A percentile compares a stretch with the other conserved stretches of the same genome.
These are phyloP conservation scores for Corythaixoides concolor DNA, from an alignment of 2,113 vertebrate genomes.

Conservation along the genomic window DNA sequence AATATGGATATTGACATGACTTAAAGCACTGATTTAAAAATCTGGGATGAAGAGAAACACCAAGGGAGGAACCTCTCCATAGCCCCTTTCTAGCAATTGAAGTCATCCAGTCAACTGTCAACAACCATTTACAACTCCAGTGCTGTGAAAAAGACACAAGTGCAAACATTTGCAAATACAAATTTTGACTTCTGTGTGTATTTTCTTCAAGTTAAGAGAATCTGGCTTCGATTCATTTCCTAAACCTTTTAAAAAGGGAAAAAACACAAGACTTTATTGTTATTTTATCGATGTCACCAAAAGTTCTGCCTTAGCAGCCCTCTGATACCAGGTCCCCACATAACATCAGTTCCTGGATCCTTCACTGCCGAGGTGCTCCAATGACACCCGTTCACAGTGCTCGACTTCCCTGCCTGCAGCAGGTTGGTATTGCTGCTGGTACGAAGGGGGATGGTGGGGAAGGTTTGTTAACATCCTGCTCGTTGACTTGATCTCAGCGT, in stretches of 20 bases:
- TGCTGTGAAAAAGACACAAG: background rate
- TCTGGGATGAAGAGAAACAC: background rate
- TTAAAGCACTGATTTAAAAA: background rate
- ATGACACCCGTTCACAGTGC: fast-evolving
- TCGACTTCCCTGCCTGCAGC: fast-evolving
- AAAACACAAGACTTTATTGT: background rate
- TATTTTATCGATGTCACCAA: background rate
- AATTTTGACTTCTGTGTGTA: background rate
- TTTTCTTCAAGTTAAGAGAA: background rate
- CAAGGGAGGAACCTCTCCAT: background rate
- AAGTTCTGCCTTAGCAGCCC: background rate
- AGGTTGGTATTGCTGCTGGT: background rate
- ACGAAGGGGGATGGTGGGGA: background rate
- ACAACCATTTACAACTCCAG: background rate
- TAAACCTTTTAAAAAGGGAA: background rate
- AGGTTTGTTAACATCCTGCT: background rate
- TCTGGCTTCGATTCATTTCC: background rate
- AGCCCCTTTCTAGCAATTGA: background rate
- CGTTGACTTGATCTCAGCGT: fast-evolving
- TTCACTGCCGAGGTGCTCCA: fast-evolving
- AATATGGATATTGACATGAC: background rate
- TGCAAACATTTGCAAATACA: background rate
- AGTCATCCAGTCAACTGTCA: background rate
- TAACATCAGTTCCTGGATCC: background rate
- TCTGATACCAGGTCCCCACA: background rate